Percentiles rank a stretch among this genome's conserved stretches.
phyloP scores from a whole-genome alignment of 2,113 vertebrate genomes.

The Mirounga angustirostris region DNA sequence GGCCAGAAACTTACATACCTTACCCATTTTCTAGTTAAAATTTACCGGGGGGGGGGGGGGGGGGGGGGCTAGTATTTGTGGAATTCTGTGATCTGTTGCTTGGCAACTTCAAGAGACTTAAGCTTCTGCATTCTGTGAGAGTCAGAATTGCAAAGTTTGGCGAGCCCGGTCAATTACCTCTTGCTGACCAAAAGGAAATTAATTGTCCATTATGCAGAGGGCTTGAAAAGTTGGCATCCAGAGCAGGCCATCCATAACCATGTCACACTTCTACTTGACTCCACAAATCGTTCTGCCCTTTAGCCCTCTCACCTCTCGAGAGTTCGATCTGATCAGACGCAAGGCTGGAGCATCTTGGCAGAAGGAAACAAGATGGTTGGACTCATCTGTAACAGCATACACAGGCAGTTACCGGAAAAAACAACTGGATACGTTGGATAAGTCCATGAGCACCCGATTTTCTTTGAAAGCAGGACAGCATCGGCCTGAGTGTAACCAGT shows the following conservation, averaged over 20 bases:
- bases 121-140: constrained; percentile 58
- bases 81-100: constrained; percentile 84
- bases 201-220: constrained; percentile 60
- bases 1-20: constrained; percentile 62
- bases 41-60: too few species aligned
- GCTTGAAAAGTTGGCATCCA: constrained; percentile 4
- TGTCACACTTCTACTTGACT: constrained; percentile 80
- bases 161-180: background rate
- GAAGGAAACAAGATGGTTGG: constrained; percentile 58
- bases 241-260: background rate
- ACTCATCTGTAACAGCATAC: constrained; percentile 64
- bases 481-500: constrained; percentile 72
- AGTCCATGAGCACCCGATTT: background rate
- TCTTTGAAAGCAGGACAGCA: constrained; percentile 55
- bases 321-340: constrained; percentile 81
- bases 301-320: constrained; percentile 71
- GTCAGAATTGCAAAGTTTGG: constrained; percentile 56
- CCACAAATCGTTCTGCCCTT: constrained; percentile 80
- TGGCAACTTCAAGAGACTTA: constrained; percentile 83
- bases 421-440: constrained; percentile 72
- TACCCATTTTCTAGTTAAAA: constrained; percentile 63
- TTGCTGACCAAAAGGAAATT: constrained; percentile 48
- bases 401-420: constrained; percentile 74
- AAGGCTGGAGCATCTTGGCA: constrained; percentile 73
- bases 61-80: background rate